Evolutionary conservation across 2,888 invertebrate genomes (phyloP), one percentile per base, ranked within the genome.

Genomic region (Cerceris rybyensis): DNA sequence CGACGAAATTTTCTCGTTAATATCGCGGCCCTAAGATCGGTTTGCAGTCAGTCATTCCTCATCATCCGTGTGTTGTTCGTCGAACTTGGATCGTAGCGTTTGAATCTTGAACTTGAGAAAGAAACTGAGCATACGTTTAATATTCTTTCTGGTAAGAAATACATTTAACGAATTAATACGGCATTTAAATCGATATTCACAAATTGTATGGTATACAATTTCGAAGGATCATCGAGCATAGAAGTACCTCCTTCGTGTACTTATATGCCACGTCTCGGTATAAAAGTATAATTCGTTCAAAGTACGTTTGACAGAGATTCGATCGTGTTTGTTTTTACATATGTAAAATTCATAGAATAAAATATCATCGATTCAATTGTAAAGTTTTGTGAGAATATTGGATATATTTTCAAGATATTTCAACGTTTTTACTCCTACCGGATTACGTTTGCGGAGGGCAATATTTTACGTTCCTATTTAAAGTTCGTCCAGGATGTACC

Each of bases 1-100:
- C 96, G 96, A 94, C 93, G 93, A 91, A 86, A 78, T 85, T 81
- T 73, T 87, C 86, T 87, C 88, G 89, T 91, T 92, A 89, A 91
- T 91, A 92, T 91, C 85, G 78, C 88, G 86, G 88, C 83, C 88
- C 88, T 81, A 76, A 81, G 74, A 83, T 82, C 80, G 75, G 72
- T 81, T 81, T 74, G 67, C 84, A 88, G 87, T 90, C 92, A 92
- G 91, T 92, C 88, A 86, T 82, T 85, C 84, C 80, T 71, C 78
- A 86, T 80, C 70, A 13, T 71, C 73, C 78, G 9, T 42, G 60
- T 65, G 86, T 84, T 85, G 81, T 83, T 77, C 66, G 67, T 71
- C 60, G 74, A 68, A 66, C 58, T 64, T 68, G 55, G 41, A 5
- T 39, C 43, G 74, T 66, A 70, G 14, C 55, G 64, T 49, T 52